Percentiles rank a stretch among this genome's conserved stretches.
phyloP scores from a whole-genome alignment of 2,797 vertebrate genomes.

The Pipistrellus pygmaeus region DNA sequence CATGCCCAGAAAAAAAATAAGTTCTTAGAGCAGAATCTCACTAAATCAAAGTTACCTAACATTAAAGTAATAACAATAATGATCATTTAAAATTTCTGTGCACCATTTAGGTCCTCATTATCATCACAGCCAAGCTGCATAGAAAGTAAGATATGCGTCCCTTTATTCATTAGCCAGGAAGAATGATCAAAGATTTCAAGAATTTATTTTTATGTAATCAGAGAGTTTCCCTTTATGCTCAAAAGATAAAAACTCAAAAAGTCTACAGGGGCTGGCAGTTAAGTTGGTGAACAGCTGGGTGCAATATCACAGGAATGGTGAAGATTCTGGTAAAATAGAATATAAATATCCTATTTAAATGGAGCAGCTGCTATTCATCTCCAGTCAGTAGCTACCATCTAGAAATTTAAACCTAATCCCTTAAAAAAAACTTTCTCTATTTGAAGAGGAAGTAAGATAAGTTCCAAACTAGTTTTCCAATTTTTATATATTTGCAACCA shows the following conservation, averaged over 20 bases:
- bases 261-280: neutral
- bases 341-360: constrained; percentile 32
- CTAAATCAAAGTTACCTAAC: constrained; percentile 21
- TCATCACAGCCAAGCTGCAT: neutral
- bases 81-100: neutral
- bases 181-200: constrained; percentile 19
- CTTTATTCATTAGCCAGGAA: constrained; percentile 8
- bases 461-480: neutral
- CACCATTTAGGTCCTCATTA: neutral
- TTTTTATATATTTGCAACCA: neutral
- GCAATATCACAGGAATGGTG: neutral
- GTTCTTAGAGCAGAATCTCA: neutral
- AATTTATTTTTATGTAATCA: constrained; percentile 32
- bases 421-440: constrained; percentile 57
- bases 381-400: neutral
- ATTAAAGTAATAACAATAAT: neutral
- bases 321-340: neutral
- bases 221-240: constrained; percentile 7
- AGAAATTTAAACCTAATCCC: constrained; percentile 29
- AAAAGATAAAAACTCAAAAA: constrained; percentile 32
- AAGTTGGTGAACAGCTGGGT: constrained; percentile 18
- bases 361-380: neutral
- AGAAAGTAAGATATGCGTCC: neutral
- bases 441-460: neutral
- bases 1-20: neutral